Evolutionary conservation across 2,888 invertebrate species (phyloP).

Genomic region (Caenorhabditis angaria): DNA sequence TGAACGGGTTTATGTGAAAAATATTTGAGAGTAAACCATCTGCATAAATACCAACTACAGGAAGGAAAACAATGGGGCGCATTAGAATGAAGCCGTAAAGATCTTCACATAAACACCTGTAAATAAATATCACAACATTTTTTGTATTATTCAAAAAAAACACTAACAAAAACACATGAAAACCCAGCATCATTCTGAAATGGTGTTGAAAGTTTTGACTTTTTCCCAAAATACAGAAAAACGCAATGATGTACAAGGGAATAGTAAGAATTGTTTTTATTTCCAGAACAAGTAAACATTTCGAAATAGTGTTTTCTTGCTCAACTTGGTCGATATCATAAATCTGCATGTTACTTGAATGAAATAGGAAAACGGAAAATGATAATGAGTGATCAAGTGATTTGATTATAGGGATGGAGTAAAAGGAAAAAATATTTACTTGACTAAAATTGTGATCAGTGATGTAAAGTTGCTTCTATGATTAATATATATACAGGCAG

Average conservation of each 20-base stretch:
- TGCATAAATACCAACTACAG: not conserved
- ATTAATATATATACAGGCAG: no score
- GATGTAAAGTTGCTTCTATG: no score
- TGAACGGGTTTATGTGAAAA: not conserved
- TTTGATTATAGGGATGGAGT: no score
- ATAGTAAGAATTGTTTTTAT: constrained; percentile 21
- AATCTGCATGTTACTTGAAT: no score
- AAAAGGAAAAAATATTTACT: no score
- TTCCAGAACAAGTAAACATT: constrained; percentile 10
- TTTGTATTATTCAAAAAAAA: no score
- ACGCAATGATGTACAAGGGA: constrained; percentile 27
- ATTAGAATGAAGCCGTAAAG: not conserved
- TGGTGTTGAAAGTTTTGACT: constrained; percentile 17
- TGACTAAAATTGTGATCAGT: no score
- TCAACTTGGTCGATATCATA: no score
- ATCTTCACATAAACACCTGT: not conserved
- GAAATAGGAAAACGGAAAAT: no score
- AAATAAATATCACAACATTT: not conserved
- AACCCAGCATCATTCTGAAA: constrained; percentile 12
- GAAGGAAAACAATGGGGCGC: not conserved
- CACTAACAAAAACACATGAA: constrained; percentile 25
- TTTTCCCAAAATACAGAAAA: constrained; percentile 26
- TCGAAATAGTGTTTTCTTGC: no score
- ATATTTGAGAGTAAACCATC: not conserved
- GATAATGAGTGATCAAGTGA: no score